Evolutionary conservation across 1,140 invertebrate species (phyloP).

Genomic region (Pachyrhynchus sulphureomaculatus): DNA sequence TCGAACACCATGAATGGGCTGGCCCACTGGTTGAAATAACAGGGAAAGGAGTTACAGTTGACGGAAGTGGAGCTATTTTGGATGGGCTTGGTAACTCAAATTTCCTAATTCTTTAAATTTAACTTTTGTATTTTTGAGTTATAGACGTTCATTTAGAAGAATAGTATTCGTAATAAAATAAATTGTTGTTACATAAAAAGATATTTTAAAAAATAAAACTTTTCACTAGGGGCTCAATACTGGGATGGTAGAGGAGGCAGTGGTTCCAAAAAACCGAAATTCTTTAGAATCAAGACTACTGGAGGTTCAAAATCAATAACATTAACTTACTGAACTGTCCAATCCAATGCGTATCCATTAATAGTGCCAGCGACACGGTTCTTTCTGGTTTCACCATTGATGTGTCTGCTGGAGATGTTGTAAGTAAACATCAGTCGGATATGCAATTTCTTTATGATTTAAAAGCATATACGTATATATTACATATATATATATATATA

Average conservation of each 20-base stretch:
- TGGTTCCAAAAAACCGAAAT: conserved; percentile 18
- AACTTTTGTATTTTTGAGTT: neutral
- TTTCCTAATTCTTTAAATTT: neutral
- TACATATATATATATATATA: too few relatives aligned
- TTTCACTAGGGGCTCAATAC: conserved; percentile 4
- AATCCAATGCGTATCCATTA: conserved; percentile 13
- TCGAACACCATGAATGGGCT: conserved; percentile 18
- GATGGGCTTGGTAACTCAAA: conserved; percentile 9
- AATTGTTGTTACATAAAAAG: neutral
- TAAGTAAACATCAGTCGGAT: too few relatives aligned
- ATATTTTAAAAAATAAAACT: neutral
- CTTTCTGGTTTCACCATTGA: conserved; percentile 5
- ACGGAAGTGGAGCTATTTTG: conserved; percentile 2
- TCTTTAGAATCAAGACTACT: conserved; percentile 7
- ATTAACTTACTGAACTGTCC: conserved; percentile 10
- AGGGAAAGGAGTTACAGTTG: conserved; percentile 16
- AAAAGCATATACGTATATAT: too few relatives aligned
- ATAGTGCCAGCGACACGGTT: neutral
- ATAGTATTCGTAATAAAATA: neutral
- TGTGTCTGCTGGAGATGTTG: conserved; percentile 10
- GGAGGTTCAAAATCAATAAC: conserved; percentile 10
- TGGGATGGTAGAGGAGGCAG: conserved; percentile 20
- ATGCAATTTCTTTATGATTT: too few relatives aligned
- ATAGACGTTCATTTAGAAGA: neutral
- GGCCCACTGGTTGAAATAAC: conserved; percentile 24